A percentile compares a stretch with the other conserved stretches of the same genome.
These are phyloP conservation scores for Gracilinanus agilis DNA, from an alignment of 2,113 vertebrate species.

Conservation along the genomic window DNA sequence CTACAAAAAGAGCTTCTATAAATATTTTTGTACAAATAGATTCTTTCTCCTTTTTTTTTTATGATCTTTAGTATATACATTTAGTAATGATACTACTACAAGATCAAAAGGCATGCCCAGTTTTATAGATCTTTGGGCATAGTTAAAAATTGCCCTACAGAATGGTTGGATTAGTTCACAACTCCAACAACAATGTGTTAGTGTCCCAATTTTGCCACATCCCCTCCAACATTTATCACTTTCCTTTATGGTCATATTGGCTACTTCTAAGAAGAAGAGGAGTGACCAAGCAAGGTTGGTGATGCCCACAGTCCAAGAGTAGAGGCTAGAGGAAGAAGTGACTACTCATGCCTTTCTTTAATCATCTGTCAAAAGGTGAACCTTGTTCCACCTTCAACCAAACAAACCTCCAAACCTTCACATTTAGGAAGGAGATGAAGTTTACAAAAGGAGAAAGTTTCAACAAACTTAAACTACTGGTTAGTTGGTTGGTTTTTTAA, in stretches of 20 bases:
- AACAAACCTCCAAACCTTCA: not conserved
- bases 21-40: too few relatives aligned
- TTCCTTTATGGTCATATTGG: not conserved
- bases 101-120: too few relatives aligned
- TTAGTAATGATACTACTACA: too few relatives aligned
- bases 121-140: too few relatives aligned
- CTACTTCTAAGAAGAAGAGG: not conserved
- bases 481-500: not conserved
- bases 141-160: too few relatives aligned
- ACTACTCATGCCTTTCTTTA: not conserved
- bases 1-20: too few relatives aligned
- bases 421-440: not conserved
- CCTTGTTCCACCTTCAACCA: not conserved
- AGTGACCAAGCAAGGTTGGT: not conserved
- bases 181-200: not conserved
- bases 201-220: not conserved
- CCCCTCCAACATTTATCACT: too few relatives aligned
- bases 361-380: not conserved
- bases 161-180: too few relatives aligned
- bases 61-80: too few relatives aligned
- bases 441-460: not conserved
- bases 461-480: not conserved
- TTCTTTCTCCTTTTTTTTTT: too few relatives aligned
- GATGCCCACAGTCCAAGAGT: not conserved
- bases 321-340: not conserved